These are phyloP conservation scores for Campoplex capitator DNA, from an alignment of 2,888 invertebrate genomes.

Conservation along the genomic window DNA sequence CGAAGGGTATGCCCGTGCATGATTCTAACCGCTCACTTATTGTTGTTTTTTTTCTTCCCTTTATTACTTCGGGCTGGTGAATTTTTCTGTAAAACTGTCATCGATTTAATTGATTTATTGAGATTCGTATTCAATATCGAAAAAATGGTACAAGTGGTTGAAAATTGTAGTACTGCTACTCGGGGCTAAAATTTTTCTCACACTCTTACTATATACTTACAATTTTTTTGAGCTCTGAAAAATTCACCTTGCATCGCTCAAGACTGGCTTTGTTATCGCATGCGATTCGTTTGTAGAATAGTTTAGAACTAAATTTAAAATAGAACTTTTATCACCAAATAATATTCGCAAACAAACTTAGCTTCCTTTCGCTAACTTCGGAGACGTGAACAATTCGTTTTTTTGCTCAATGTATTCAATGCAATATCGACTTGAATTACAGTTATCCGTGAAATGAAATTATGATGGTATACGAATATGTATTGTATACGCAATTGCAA, in stretches of 20 bases:
- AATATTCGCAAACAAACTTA: background rate
- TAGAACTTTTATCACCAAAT: background rate
- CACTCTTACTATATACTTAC: background rate
- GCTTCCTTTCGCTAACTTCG: slow-evolving; percentile 15
- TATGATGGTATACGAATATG: background rate
- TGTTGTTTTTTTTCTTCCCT: slow-evolving; percentile 1
- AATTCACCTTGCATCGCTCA: slow-evolving; percentile 24
- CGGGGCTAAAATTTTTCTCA: background rate
- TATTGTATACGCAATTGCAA: too few species aligned
- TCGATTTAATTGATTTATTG: background rate
- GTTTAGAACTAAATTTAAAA: background rate
- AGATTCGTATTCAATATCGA: background rate
- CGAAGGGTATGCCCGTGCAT: slow-evolving; percentile 53
- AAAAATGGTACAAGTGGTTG: background rate
- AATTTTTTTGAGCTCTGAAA: background rate
- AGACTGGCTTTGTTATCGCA: slow-evolving; percentile 20
- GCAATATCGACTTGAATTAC: background rate
- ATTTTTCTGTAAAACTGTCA: background rate
- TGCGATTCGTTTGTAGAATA: slow-evolving; percentile 27
- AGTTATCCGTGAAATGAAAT: background rate
- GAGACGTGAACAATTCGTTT: slow-evolving; percentile 15
- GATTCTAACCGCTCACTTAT: slow-evolving; percentile 42
- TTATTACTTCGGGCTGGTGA: slow-evolving; percentile 9
- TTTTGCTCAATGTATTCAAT: background rate
- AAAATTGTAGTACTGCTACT: background rate